These are phyloP conservation scores for Nasalis larvatus DNA, from an alignment of 2,113 vertebrate genomes.

Conservation along the genomic window DNA sequence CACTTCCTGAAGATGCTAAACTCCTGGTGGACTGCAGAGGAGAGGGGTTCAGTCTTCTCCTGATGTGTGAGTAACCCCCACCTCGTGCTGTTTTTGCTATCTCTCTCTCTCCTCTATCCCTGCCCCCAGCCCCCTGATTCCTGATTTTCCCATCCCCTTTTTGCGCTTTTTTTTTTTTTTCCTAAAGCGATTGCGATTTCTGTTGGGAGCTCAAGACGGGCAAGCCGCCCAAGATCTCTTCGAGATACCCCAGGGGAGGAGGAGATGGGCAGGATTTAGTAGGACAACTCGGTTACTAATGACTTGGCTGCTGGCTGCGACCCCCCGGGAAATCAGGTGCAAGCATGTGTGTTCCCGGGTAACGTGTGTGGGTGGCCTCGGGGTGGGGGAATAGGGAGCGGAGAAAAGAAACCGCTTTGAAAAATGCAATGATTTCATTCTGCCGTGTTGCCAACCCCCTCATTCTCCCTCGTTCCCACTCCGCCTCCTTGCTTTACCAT, in stretches of 20 bases:
- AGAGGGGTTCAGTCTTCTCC: constrained; percentile 71
- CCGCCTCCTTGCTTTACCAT: constrained; percentile 48
- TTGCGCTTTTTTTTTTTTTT: neutral
- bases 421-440: constrained; percentile 45
- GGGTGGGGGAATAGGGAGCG: neutral
- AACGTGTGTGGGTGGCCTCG: constrained; percentile 49
- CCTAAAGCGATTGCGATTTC: neutral
- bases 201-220: neutral
- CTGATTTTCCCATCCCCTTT: constrained; percentile 50
- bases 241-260: neutral
- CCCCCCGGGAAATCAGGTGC: constrained; percentile 55
- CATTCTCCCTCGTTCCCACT: neutral
- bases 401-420: constrained; percentile 8
- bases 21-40: constrained; percentile 62
- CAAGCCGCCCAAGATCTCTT: neutral
- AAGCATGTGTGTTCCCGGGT: neutral
- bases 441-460: constrained; percentile 1
- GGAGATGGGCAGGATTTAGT: constrained; percentile 48
- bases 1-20: constrained; percentile 73
- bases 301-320: constrained; percentile 20
- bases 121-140: neutral
- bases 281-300: neutral
- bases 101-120: neutral
- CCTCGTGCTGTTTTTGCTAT: neutral
- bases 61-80: constrained; percentile 79